Conservation (phyloP, 2,113 vertebrate genomes). For the Peromyscus leucopus region DNA sequence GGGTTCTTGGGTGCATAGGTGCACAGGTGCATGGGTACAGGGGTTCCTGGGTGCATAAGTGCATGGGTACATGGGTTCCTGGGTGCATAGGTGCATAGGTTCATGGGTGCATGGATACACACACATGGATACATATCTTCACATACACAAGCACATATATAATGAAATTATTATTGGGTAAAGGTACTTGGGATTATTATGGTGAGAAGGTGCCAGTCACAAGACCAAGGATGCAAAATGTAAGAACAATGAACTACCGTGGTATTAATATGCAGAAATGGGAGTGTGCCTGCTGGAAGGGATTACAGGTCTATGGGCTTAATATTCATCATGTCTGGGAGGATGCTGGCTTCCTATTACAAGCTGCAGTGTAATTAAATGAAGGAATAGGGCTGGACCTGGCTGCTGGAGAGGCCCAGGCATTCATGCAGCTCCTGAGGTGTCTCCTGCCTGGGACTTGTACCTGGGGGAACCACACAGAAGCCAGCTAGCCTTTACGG, state of each 20-base stretch:
- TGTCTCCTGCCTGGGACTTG: neutral
- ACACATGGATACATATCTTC: neutral
- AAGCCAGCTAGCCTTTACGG: neutral
- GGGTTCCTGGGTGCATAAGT: too few relatives aligned
- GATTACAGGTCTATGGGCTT: slow-evolving; percentile 85
- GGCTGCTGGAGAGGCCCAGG: slow-evolving; percentile 79
- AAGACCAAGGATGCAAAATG: slow-evolving; percentile 86
- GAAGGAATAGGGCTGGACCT: slow-evolving; percentile 84
- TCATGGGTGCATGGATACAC: neutral
- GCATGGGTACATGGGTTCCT: neutral
- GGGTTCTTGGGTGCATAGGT: too few relatives aligned
- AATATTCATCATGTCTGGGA: slow-evolving; percentile 83
- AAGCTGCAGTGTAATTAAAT: slow-evolving; percentile 85
- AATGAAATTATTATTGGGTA: neutral
- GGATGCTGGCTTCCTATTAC: slow-evolving; percentile 80
- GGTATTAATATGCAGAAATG: slow-evolving; percentile 86
- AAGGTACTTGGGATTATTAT: slow-evolving; percentile 31
- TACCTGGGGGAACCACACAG: neutral
- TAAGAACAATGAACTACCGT: slow-evolving; percentile 85
- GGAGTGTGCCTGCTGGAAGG: slow-evolving; percentile 80
- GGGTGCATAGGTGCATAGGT: neutral
- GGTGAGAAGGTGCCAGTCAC: slow-evolving; percentile 81
- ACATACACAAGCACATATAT: neutral
- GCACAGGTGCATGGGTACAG: too few relatives aligned
- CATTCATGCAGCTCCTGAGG: slow-evolving; percentile 68